Evolutionary conservation across 1,140 invertebrate species (phyloP).

Genomic region (Papilio aristodemus): DNA sequence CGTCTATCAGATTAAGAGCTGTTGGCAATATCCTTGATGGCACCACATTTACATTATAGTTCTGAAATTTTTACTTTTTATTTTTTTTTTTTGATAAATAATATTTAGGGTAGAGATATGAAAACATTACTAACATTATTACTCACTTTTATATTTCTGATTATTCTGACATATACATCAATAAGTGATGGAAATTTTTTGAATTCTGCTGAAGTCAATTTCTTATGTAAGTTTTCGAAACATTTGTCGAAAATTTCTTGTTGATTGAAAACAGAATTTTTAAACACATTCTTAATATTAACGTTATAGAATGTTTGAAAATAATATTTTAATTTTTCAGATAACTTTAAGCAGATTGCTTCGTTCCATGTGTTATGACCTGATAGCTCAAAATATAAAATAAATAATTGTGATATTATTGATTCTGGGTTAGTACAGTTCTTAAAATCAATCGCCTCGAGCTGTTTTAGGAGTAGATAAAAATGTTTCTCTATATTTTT

Average conservation of each 20-base stretch:
- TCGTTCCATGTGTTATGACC: slow-evolving; percentile 52
- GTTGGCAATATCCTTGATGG: slow-evolving; percentile 52
- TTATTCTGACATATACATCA: slow-evolving; percentile 55
- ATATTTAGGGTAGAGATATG: not conserved
- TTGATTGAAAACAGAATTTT: slow-evolving; percentile 45
- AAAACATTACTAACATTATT: slow-evolving; percentile 5
- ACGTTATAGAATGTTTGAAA: slow-evolving; percentile 50
- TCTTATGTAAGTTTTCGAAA: slow-evolving; percentile 54
- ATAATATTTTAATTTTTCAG: slow-evolving; percentile 48
- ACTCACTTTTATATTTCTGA: slow-evolving; percentile 52
- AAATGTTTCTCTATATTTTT: slow-evolving; percentile 50
- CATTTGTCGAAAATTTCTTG: slow-evolving; percentile 59
- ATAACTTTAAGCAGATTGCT: slow-evolving; percentile 41
- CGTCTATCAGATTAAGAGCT: slow-evolving; percentile 58
- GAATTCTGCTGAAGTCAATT: slow-evolving; percentile 54
- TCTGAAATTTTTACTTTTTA: slow-evolving; percentile 45
- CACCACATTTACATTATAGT: slow-evolving; percentile 51
- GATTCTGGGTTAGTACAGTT: slow-evolving; percentile 29
- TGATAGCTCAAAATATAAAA: slow-evolving; percentile 56
- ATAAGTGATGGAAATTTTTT: slow-evolving; percentile 62
- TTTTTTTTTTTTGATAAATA: no score
- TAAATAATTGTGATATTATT: slow-evolving; percentile 48
- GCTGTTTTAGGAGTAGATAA: slow-evolving; percentile 42
- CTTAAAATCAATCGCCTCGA: slow-evolving; percentile 47
- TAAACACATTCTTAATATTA: slow-evolving; percentile 46